These are phyloP conservation scores for Elymnias hypermnestra DNA, from an alignment of 1,140 invertebrate species.

Conservation along the genomic window DNA sequence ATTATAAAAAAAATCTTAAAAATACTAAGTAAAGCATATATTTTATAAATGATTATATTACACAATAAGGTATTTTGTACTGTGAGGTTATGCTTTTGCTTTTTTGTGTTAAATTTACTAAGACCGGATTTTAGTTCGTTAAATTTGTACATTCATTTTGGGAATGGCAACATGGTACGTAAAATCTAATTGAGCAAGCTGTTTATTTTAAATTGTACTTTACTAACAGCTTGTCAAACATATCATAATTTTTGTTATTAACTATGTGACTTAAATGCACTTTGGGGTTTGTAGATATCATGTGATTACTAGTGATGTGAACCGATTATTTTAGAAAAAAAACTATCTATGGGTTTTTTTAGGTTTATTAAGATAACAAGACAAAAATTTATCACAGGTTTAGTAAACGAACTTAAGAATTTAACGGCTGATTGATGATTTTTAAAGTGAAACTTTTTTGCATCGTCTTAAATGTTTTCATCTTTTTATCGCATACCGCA, in stretches of 20 bases:
- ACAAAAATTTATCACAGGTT: too few species aligned
- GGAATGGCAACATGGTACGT: constrained; percentile 34
- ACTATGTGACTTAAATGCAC: background rate
- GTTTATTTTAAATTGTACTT: constrained; percentile 25
- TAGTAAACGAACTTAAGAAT: too few species aligned
- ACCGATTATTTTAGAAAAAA: too few species aligned
- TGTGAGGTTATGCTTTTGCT: constrained; percentile 57
- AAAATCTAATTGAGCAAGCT: constrained; percentile 30
- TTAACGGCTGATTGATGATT: too few species aligned
- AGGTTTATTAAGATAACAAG: too few species aligned
- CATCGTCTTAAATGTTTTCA: too few species aligned
- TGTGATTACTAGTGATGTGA: background rate
- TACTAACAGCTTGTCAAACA: constrained; percentile 15
- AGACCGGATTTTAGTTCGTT: constrained; percentile 15
- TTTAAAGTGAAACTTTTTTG: too few species aligned
- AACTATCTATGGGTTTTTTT: too few species aligned
- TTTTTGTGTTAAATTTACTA: constrained; percentile 11
- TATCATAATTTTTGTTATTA: constrained; percentile 1
- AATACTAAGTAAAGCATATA: constrained; percentile 67
- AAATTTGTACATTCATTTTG: constrained; percentile 33
- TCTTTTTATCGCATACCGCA: too few species aligned
- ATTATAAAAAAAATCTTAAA: constrained; percentile 49
- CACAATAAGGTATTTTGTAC: constrained; percentile 69
- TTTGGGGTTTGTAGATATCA: background rate
- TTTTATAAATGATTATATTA: constrained; percentile 59